Base-by-base conservation (phyloP, 2,888 invertebrate species). In the Dasysyrphus tricinctus region DNA sequence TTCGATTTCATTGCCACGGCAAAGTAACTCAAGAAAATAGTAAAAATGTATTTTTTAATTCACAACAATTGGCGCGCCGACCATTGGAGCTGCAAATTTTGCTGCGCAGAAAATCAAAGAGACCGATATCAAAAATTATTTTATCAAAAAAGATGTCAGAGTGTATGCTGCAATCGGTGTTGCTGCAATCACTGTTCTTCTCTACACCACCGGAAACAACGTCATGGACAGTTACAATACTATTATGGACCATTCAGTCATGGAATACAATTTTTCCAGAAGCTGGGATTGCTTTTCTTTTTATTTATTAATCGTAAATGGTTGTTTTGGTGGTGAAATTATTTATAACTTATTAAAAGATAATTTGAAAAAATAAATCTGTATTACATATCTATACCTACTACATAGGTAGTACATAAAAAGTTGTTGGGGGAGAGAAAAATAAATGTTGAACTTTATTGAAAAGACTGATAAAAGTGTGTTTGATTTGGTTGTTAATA, bases 241-340 rank as follows among this genome's bases (percentile, higher is more conserved):
- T 51, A 51, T 51, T 3, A 9, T 8, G 16, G 24, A 24, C 51
- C 67, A 67, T 37, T 67, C 12, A 14, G 34, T 39, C 37, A 37
- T 67, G 67, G 67, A 37, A 24, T 67, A 8, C 14, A 24, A 0
- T 67, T 67, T 51, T 51, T 67, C 7, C 37, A 67, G 9, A 51
- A 67, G 5, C 6, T 67, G 9, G 51, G 49, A 24, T 24, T 67
- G 14, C 5, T 67, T 5, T 49, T 67, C 0, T 37, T 67, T 37
- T 14, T 67, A 51, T 9, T 51, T 51, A 9, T 67, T 19, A 37
- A 51, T 39, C 51, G 67, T 32, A 67, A 51, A 67, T 67, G 16
- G 51, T 19, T 49, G 24, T 51, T 67, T 51, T 67, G 37, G 67
- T 67, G 49, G 67, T 67, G 51, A 51, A 29, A 47, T 29, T 63